Percentiles rank a stretch among this genome's conserved stretches.
phyloP scores from a whole-genome alignment of 1,140 invertebrate genomes.

The Chelonus insularis region DNA sequence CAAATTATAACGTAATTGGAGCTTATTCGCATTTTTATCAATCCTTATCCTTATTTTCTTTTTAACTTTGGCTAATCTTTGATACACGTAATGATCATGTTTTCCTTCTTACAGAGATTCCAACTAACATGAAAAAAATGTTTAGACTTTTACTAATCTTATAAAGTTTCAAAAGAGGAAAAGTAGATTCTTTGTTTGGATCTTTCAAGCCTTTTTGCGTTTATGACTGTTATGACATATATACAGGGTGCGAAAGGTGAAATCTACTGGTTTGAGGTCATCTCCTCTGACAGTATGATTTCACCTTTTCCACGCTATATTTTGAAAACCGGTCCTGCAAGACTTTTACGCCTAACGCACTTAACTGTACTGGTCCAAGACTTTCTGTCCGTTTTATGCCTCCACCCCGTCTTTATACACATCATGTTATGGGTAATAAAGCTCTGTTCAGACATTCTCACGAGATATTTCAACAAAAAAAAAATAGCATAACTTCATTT shows the following conservation, averaged over 20 bases:
- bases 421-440: not conserved
- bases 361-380: constrained; percentile 7
- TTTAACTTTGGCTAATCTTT: no score
- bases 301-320: constrained; percentile 8
- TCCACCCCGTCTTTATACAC: not conserved
- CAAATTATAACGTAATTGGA: no score
- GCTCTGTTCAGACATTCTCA: no score
- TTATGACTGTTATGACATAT: not conserved
- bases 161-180: not conserved
- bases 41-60: no score
- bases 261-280: constrained; percentile 3
- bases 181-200: not conserved
- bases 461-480: no score
- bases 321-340: constrained; percentile 20
- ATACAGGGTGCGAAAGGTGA: constrained; percentile 9
- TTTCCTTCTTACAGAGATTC: no score
- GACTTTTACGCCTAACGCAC: constrained; percentile 14
- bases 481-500: no score
- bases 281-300: not conserved
- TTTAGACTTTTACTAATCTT: no score
- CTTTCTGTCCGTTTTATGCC: not conserved
- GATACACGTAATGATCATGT: no score
- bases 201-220: not conserved
- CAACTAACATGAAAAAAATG: no score
- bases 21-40: no score